phyloP scores from a whole-genome alignment of 2,113 vertebrate species.

The Bujurquina vittata region DNA sequence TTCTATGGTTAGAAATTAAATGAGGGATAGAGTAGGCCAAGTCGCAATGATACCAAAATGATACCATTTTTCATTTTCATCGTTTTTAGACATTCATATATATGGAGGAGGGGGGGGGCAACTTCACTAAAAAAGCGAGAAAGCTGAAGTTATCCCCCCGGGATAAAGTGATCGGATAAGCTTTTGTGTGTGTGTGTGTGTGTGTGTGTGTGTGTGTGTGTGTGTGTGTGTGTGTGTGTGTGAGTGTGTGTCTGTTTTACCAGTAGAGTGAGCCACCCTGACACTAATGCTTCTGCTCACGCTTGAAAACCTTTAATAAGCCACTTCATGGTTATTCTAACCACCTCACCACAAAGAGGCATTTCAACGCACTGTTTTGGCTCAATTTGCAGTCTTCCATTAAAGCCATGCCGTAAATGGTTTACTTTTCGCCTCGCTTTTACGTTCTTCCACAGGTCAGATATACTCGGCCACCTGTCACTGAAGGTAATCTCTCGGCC shows the following conservation, averaged over 20 bases:
- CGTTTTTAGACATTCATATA: too few species aligned
- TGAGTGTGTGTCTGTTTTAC: background rate
- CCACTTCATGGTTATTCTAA: background rate
- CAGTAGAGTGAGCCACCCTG: conserved; percentile 6
- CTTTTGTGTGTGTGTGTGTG: background rate
- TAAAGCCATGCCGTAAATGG: background rate
- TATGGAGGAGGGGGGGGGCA: too few species aligned
- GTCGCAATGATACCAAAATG: too few species aligned
- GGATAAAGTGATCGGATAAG: background rate
- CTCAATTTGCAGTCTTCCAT: too few species aligned
- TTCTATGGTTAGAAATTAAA: background rate
- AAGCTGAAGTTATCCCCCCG: too few species aligned
- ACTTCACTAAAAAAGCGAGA: too few species aligned
- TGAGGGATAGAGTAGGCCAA: too few species aligned
- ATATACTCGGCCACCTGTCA: background rate
- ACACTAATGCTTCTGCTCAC: background rate
- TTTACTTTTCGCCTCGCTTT: background rate
- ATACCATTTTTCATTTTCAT: too few species aligned
- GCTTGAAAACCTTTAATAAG: background rate
- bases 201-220: background rate
- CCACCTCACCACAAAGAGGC: background rate
- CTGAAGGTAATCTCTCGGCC: conserved; percentile 42
- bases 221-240: background rate
- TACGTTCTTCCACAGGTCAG: conserved; percentile 12
- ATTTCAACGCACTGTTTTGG: too few species aligned